A percentile compares a stretch with the other conserved stretches of the same genome.
Conservation (phyloP, 2,113 vertebrate species). For the Thinocorus orbignyianus region DNA sequence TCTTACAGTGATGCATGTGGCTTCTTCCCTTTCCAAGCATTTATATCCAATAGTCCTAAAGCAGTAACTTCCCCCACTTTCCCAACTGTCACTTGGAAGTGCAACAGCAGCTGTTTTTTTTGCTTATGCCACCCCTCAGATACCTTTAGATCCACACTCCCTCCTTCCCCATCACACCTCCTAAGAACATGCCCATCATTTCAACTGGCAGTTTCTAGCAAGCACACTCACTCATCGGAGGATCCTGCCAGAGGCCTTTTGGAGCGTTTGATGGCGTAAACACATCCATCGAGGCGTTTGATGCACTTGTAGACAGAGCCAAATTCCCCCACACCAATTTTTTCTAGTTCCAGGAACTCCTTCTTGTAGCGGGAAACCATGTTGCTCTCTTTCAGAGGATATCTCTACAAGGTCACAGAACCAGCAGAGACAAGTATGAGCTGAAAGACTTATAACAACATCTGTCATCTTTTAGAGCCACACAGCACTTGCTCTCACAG, state of each 20-base stretch:
- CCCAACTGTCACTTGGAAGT: not conserved
- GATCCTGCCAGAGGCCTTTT: slow-evolving; percentile 84
- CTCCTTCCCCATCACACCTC: slow-evolving; percentile 10
- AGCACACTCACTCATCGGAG: slow-evolving; percentile 88
- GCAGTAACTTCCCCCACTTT: not conserved
- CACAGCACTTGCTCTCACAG: not conserved
- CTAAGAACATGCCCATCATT: not conserved
- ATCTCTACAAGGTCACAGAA: slow-evolving; percentile 77
- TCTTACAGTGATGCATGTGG: not conserved
- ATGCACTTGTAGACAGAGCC: slow-evolving; percentile 94
- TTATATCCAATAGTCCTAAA: not conserved
- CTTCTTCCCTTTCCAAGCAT: not conserved
- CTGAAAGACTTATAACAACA: not conserved
- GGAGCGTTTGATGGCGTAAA: slow-evolving; percentile 94
- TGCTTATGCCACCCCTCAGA: not conserved
- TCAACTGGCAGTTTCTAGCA: not conserved
- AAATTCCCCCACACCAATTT: slow-evolving; percentile 91
- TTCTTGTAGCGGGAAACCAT: slow-evolving; percentile 94
- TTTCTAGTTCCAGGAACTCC: slow-evolving; percentile 93
- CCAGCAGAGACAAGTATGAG: not conserved
- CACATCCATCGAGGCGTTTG: slow-evolving; percentile 94
- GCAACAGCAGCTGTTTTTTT: not conserved
- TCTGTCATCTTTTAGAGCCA: not conserved
- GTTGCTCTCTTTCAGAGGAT: slow-evolving; percentile 79
- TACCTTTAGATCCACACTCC: not conserved